Evolutionary conservation across 1,140 invertebrate genomes (phyloP), one percentile per base, ranked within the genome.

Genomic region (Achatina immaculata): DNA sequence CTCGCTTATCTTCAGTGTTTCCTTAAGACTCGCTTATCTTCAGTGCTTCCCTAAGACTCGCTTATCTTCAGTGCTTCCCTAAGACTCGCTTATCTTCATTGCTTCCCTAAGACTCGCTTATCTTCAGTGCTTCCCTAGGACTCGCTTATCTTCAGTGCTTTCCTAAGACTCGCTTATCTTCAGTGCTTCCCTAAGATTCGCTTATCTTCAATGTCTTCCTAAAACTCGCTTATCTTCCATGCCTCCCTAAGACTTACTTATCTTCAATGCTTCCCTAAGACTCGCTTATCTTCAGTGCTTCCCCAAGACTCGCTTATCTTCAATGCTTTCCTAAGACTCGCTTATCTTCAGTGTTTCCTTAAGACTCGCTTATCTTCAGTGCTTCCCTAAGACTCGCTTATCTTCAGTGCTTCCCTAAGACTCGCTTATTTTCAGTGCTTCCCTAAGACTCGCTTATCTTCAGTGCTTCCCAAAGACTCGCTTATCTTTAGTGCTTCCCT

Each of bases 1-100:
- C 43, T 51, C 72, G 11, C 72, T 51, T 42, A 16, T 42, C 42
- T 42, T 74, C 72, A 16, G 38, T 51, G 14, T 51, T 42, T 74
- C 43, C 42, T 42, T 51, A 16, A 16, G 34, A 11, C 72, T 51
- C 72, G 11, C 72, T 31, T 42, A 11, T 42, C 45, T 42, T 74
- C 45, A 19, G 16, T 28, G 38, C 42, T 42, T 51, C 72, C 42
- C 43, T 51, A 38, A 42, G 3, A 16, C 42, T 28, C 43, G 43
- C 72, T 42, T 11, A 16, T 38, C 31, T 42, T 72, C 40, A 14
- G 6, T 28, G 14, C 31, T 28, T 42, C 38, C 40, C 38, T 34
- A 14, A 16, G 31, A 3, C 24, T n/a, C 38, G 4, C 40, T 16
- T 34, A 6, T 43, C 31, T 43, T 42, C 40, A 6, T 4, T n/a